A percentile compares a stretch with the other conserved stretches of the same genome.
Evolutionary conservation across 2,797 vertebrate species (phyloP).

Genomic region (Phataginus tetradactyla): DNA sequence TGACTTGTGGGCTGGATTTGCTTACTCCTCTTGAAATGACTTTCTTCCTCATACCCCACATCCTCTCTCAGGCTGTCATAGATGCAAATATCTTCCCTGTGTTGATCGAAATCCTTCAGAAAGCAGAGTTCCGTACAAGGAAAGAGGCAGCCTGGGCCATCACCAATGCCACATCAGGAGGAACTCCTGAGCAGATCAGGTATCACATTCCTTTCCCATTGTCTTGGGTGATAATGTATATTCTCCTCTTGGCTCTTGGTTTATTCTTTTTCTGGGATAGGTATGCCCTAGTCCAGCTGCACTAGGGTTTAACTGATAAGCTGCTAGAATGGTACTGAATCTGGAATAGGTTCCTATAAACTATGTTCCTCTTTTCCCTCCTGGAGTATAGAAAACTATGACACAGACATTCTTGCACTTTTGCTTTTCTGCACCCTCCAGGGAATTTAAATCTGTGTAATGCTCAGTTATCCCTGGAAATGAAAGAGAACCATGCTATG

Average conservation of each 20-base stretch:
- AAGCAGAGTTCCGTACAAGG: conserved; percentile 97
- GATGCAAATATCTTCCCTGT: conserved; percentile 99
- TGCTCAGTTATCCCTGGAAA: background rate
- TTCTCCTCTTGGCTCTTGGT: background rate
- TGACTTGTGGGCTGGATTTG: conserved; percentile 10
- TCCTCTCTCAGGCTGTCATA: conserved; percentile 93
- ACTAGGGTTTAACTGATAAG: background rate
- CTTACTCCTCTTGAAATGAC: conserved; percentile 34
- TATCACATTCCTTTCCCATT: conserved; percentile 61
- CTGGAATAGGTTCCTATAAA: background rate
- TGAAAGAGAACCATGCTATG: background rate
- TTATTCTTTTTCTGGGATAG: background rate
- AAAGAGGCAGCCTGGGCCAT: conserved; percentile 99
- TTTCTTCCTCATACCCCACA: background rate
- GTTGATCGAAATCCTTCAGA: conserved; percentile 98
- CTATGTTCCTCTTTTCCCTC: background rate
- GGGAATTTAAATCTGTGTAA: conserved; percentile 22
- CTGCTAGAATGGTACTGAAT: background rate
- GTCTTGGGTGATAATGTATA: background rate
- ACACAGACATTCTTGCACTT: background rate
- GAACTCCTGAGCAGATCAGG: conserved; percentile 98
- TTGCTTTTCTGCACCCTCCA: background rate
- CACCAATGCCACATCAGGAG: conserved; percentile 98
- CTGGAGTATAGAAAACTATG: background rate
- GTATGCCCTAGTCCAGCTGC: background rate